phyloP scores from a whole-genome alignment of 2,113 vertebrate species.

The Menidia beryllina region DNA sequence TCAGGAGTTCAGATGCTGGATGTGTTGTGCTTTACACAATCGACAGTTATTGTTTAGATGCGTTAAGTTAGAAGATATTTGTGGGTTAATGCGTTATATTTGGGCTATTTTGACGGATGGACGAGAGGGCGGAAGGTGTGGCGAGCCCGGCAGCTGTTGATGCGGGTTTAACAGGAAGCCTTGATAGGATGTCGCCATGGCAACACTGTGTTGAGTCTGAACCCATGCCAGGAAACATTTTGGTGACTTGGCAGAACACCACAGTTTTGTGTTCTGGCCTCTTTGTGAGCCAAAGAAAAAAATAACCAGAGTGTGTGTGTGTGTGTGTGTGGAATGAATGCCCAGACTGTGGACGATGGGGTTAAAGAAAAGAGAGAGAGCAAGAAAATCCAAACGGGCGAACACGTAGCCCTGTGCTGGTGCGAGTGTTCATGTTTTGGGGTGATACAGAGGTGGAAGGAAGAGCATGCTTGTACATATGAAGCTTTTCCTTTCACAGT shows the following conservation, averaged over 20 bases:
- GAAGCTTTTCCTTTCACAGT: conserved; percentile 45
- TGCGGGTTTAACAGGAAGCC: conserved; percentile 59
- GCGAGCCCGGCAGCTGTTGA: conserved; percentile 48
- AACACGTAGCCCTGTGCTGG: not conserved
- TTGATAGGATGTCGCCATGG: conserved; percentile 50
- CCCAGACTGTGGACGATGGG: not conserved
- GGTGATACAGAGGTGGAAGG: conserved; percentile 39
- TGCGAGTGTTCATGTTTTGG: conserved; percentile 21
- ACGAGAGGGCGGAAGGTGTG: conserved; percentile 10
- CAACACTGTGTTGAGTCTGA: conserved; percentile 58
- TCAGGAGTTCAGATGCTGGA: conserved; percentile 31
- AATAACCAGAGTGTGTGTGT: too few species aligned
- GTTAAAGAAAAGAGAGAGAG: not conserved
- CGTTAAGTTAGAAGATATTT: not conserved
- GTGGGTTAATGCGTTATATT: not conserved
- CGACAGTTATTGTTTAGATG: not conserved
- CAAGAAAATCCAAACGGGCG: not conserved
- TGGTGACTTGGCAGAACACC: conserved; percentile 22
- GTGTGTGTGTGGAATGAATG: not conserved
- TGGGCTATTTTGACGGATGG: conserved; percentile 14
- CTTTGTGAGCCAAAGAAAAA: conserved; percentile 13
- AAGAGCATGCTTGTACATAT: conserved; percentile 34
- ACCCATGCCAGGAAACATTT: conserved; percentile 49
- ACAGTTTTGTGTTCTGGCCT: conserved; percentile 23
- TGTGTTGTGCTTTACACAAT: not conserved